phyloP scores from a whole-genome alignment of 1,140 invertebrate species.

The Brachionus paranguensis region DNA sequence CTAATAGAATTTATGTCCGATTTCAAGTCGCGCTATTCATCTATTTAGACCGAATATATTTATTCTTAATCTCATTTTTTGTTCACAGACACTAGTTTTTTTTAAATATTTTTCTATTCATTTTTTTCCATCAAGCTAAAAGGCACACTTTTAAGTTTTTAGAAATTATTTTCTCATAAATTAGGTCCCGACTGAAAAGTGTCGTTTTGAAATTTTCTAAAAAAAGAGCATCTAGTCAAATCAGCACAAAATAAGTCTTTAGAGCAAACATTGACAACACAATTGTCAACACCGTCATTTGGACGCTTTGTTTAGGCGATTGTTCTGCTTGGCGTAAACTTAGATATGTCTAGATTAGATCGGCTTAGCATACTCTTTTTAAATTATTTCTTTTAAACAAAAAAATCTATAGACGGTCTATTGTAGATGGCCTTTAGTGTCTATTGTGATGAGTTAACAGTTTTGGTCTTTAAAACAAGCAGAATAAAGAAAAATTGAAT shows the following conservation, averaged over 20 bases:
- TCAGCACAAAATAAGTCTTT: not conserved
- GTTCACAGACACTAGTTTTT: not conserved
- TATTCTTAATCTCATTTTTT: not conserved
- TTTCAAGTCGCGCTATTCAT: not conserved
- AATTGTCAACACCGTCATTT: not conserved
- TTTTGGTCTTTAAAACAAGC: not conserved
- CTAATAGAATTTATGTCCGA: not conserved
- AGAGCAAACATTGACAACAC: not conserved
- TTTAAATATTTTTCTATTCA: not conserved
- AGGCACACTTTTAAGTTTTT: not conserved
- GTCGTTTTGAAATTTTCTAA: not conserved
- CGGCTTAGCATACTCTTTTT: not conserved
- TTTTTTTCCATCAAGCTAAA: not conserved
- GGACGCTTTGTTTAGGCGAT: not conserved
- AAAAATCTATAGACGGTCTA: not conserved
- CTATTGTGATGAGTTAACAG: not conserved
- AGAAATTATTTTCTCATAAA: not conserved
- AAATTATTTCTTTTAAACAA: not conserved
- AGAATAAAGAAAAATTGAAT: not conserved
- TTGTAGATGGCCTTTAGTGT: not conserved
- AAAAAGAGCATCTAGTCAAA: not conserved
- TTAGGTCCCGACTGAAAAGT: not conserved
- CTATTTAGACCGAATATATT: not conserved
- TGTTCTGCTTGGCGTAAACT: not conserved
- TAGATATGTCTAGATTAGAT: not conserved